Evolutionary conservation across 2,113 vertebrate species (phyloP), one percentile per base, ranked within the genome.

Genomic region (Hippocampus abdominalis): DNA sequence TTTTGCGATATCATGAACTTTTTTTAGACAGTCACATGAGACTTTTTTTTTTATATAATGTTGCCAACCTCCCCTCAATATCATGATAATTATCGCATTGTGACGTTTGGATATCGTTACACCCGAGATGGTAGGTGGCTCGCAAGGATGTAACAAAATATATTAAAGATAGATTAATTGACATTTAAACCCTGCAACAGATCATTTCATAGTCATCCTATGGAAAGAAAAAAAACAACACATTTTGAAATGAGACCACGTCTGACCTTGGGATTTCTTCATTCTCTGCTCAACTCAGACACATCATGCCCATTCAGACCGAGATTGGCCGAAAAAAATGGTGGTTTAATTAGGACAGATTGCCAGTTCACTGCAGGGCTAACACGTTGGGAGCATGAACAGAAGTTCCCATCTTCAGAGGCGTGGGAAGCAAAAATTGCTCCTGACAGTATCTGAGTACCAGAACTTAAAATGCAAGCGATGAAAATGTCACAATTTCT

Each of bases 401-500:
- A 57, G 54, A 57, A 57, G 54, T 4, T 21, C 54, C 25, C 23
- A 27, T 23, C 54, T 27, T 57, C 27, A 15, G 23, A 57, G 54
- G 23, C 23, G 25, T 57, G n/a, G 23, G 54, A 57, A 57, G 54
- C n/a, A 27, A 57, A 57, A 13, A 57, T 57, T 13, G 8, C 53
- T 54, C 2, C 21, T 32, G 57, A 9, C 15, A 60, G 23, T 57
- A 57, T 57, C 57, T 60, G 57, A 32, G 51, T 60, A 32, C 27
- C 27, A 18, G 13, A 32, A 60, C 15, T 60, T 32, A 16, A 60
- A 60, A 60, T 11, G 44, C 79, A 66, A 70, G 68, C 49, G 66
- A 66, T 66, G 46, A 71, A 64, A 74, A 68, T 56, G 12, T 62
- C 44, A 68, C 13, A 13, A 65, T 73, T 27, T 72, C 21, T 3